A percentile compares a stretch with the other conserved stretches of the same genome.
These are phyloP conservation scores for Agapornis canus DNA, from an alignment of 2,797 vertebrate genomes.

Conservation along the genomic window DNA sequence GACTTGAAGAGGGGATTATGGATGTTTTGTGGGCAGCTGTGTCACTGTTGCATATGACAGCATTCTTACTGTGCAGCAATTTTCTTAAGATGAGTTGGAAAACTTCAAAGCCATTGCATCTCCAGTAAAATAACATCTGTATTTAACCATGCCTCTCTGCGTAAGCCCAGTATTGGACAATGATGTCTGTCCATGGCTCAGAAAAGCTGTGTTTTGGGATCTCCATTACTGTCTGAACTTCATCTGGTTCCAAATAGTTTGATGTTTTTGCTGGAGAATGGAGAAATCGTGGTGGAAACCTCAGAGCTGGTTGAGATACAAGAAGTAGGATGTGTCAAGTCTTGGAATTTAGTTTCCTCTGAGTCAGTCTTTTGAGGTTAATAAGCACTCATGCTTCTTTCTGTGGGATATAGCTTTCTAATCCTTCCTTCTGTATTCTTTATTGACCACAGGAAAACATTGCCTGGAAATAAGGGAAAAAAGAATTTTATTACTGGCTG, in stretches of 20 bases:
- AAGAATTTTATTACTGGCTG: constrained; percentile 34
- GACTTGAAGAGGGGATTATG: not conserved
- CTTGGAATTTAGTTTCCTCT: constrained; percentile 45
- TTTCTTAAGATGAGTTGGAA: not conserved
- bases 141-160: constrained; percentile 33
- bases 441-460: not conserved
- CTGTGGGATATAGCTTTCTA: constrained; percentile 31
- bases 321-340: constrained; percentile 29
- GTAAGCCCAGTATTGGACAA: not conserved
- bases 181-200: constrained; percentile 10
- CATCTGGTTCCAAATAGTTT: constrained; percentile 23
- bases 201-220: constrained; percentile 39
- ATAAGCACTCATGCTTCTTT: constrained; percentile 22
- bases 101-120: not conserved
- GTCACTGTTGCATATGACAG: not conserved
- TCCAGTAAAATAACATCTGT: constrained; percentile 29
- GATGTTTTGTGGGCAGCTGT: not conserved
- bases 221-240: constrained; percentile 10
- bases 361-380: constrained; percentile 60
- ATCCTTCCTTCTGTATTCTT: constrained; percentile 5
- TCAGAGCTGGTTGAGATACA: not conserved
- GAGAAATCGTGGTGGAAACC: constrained; percentile 31
- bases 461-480: constrained; percentile 16
- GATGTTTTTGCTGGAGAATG: constrained; percentile 28
- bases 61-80: not conserved